Evolutionary conservation across 1,140 invertebrate genomes (phyloP), one percentile per base, ranked within the genome.

Genomic region (Drosophila grimshawi): DNA sequence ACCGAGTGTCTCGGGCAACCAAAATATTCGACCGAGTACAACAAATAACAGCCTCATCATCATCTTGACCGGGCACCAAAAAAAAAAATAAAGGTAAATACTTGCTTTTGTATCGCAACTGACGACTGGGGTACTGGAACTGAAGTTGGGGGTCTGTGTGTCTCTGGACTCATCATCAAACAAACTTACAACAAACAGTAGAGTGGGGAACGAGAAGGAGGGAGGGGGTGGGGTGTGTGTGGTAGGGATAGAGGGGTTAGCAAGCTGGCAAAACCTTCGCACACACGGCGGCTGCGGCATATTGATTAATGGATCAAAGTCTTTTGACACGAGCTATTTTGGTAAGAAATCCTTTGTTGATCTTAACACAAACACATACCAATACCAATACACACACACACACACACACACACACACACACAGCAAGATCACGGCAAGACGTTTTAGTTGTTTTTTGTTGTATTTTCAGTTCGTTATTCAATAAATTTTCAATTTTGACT

Each of bases 291-390:
- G 68, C 76, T 61, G 85, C 86, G 86, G 79, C 86, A 83, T 90
- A 89, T 92, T 92, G 90, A 92, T 92, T 92, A 92, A 92, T 92
- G 90, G 90, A 92, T 92, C 90, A 92, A 92, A 90, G 90, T 90
- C 90, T 92, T 92, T 92, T 92, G 90, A 92, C 90, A 92, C 90
- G 90, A 92, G 90, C 90, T 92, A 90, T 92, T 91, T 91, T 81
- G 76, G 90, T 90, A 86, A 80, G 80, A 90, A 90, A 91, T 90
- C 86, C 90, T 83, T 90, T 91, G 90, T 91, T 91, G 90, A 90
- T 91, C 81, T 90, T 90, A 85, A 85, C 83, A 85, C 74, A 88
- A 49, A 81, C 63, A 86, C 72, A 88, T 57, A 65, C 51, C 51
- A 52, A 73, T 51, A 69, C 63, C 51, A 65, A 61, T 59, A 53